These are phyloP conservation scores for Ondatra zibethicus DNA, from an alignment of 2,113 vertebrate genomes.

Conservation along the genomic window DNA sequence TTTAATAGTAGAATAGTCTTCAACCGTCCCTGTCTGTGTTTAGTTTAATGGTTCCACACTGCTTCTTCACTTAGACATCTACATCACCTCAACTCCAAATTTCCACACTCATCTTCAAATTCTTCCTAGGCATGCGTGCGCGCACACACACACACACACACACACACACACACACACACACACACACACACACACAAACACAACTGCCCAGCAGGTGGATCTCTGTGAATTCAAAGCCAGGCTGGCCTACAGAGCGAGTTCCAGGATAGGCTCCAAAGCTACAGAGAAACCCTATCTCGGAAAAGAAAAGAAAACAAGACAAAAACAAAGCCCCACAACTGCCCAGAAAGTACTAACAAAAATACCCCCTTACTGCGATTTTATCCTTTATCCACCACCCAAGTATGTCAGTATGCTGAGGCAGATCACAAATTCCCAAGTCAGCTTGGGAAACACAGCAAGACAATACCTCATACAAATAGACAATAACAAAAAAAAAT, in stretches of 20 bases:
- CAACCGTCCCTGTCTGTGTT: neutral
- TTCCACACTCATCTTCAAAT: slow-evolving; percentile 47
- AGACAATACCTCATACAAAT: neutral
- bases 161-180: no score
- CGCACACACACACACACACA: no score
- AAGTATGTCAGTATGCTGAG: neutral
- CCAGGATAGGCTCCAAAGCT: no score
- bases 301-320: no score
- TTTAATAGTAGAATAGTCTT: neutral
- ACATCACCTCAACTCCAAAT: slow-evolving; percentile 17
- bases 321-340: neutral
- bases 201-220: no score
- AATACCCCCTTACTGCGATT: neutral
- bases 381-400: slow-evolving; percentile 4
- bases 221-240: no score
- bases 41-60: neutral
- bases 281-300: no score
- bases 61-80: slow-evolving; percentile 16
- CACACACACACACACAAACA: no score
- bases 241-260: no score
- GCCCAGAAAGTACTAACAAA: neutral
- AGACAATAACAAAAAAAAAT: neutral
- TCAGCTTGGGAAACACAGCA: neutral
- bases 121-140: neutral
- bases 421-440: neutral